phyloP scores from a whole-genome alignment of 2,113 vertebrate species.

The Thymallus thymallus region DNA sequence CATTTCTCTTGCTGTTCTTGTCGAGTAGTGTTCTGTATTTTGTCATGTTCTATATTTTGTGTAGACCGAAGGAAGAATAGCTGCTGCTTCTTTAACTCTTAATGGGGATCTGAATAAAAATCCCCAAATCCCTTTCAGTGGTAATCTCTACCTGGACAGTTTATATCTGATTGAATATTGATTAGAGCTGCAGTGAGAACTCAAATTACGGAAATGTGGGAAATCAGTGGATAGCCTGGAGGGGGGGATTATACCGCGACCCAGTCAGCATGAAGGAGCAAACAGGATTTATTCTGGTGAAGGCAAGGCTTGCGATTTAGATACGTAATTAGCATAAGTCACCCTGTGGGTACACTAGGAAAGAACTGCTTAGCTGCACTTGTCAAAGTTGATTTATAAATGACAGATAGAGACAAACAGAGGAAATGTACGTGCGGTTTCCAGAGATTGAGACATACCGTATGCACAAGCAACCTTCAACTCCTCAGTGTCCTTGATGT shows the following conservation, averaged over 20 bases:
- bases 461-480: too few relatives aligned
- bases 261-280: conserved; percentile 43
- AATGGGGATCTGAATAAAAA: neutral
- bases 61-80: too few relatives aligned
- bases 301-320: conserved; percentile 39
- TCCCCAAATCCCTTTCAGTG: neutral
- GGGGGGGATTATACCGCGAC: conserved; percentile 31
- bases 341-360: conserved; percentile 29
- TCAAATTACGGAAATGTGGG: neutral
- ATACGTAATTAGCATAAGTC: conserved; percentile 53
- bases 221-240: conserved; percentile 25
- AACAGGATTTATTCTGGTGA: conserved; percentile 35
- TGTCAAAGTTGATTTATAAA: conserved; percentile 50
- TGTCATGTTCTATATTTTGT: too few relatives aligned
- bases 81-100: too few relatives aligned
- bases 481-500: too few relatives aligned
- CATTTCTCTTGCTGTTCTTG: too few relatives aligned
- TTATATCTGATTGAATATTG: conserved; percentile 15
- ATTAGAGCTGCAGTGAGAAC: neutral
- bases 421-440: conserved; percentile 5
- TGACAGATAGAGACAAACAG: conserved; percentile 27
- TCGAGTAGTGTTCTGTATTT: too few relatives aligned
- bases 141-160: neutral
- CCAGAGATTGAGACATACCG: neutral
- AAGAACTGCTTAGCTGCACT: conserved; percentile 36